Evolutionary conservation across 2,888 invertebrate species (phyloP), one percentile per base, ranked within the genome.

Genomic region (Dysmachus trigonus): DNA sequence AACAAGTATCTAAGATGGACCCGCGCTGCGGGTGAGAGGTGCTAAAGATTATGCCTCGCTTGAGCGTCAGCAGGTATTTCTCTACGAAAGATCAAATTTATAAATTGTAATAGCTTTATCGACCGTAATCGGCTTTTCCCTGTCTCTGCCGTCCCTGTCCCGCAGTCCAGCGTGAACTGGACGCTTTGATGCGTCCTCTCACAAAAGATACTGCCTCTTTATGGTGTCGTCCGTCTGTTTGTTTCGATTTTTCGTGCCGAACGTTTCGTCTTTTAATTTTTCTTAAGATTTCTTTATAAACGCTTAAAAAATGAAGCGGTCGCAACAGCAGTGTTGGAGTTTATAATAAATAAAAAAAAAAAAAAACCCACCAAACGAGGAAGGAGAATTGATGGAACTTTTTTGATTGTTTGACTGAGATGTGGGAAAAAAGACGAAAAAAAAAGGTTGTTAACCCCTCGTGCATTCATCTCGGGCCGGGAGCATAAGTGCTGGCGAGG

Each of bases 21-120:
- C 6, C 31, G 53, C 27, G 74, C 22, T n/a, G n/a, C n/a, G 22
- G 38, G 76, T 1, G 1, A 27, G 22, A 76, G 15, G 35, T 76
- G 79, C 41, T 22, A n/a, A n/a, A 41, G 41, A 41, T 51, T 79
- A 79, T 79, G 30, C 31, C 79, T 13, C 31, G 15, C 27, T 27
- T 2, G 30, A 27, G 31, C 13, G n/a, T n/a, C n/a, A 18, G 73
- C 22, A 27, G 41, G 22, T 62, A 79, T 74, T 71, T 86, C 86
- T 72, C 18, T 79, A 79, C 76, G 83, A 82, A 84, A 86, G 53
- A 71, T 77, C 73, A 85, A 86, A 85, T 86, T 86, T 86, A 83
- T 85, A 77, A n/a, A 87, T 87, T 87, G 85, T 87, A 85, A 87
- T 87, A 85, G 85, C 87, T 87, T 87, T 85, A 85, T 87, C 86